Evolutionary conservation across 2,888 invertebrate genomes (phyloP).

Genomic region (Scaeva pyrastri): DNA sequence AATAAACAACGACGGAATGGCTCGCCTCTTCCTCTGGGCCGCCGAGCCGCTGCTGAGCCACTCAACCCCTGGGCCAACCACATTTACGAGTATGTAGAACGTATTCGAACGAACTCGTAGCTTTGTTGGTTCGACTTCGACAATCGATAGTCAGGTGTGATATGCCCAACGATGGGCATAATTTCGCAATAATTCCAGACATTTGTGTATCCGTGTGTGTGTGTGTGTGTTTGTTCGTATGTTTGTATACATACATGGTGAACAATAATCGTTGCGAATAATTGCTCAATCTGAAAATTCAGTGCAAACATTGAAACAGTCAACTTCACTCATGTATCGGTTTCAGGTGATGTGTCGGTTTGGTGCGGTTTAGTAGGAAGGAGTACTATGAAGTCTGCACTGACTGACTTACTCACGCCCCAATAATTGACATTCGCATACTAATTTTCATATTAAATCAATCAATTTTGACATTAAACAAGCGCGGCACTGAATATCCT

Average conservation of each 20-base stretch:
- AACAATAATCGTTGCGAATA: constrained; percentile 66
- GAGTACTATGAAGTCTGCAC: background rate
- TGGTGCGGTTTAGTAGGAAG: background rate
- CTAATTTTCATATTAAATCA: constrained; percentile 74
- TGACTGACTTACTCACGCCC: constrained; percentile 31
- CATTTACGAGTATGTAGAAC: background rate
- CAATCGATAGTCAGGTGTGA: constrained; percentile 48
- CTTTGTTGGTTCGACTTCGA: background rate
- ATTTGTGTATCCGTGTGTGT: background rate
- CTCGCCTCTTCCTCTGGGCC: constrained; percentile 39
- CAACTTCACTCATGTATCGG: constrained; percentile 6
- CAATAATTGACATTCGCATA: constrained; percentile 56
- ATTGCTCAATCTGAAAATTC: constrained; percentile 68
- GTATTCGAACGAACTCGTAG: too few relatives aligned
- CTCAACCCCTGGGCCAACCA: background rate
- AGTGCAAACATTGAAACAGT: constrained; percentile 43
- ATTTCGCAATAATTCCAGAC: constrained; percentile 24
- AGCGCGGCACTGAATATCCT: constrained; percentile 21
- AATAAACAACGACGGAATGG: constrained; percentile 51
- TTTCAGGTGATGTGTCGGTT: constrained; percentile 4
- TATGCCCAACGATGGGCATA: constrained; percentile 20
- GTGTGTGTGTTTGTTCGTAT: too few relatives aligned
- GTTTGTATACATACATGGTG: constrained; percentile 2
- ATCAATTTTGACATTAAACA: constrained; percentile 70
- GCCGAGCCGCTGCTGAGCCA: background rate